These are phyloP conservation scores for Abrostola tripartita DNA, from an alignment of 2,888 invertebrate species.

Conservation along the genomic window DNA sequence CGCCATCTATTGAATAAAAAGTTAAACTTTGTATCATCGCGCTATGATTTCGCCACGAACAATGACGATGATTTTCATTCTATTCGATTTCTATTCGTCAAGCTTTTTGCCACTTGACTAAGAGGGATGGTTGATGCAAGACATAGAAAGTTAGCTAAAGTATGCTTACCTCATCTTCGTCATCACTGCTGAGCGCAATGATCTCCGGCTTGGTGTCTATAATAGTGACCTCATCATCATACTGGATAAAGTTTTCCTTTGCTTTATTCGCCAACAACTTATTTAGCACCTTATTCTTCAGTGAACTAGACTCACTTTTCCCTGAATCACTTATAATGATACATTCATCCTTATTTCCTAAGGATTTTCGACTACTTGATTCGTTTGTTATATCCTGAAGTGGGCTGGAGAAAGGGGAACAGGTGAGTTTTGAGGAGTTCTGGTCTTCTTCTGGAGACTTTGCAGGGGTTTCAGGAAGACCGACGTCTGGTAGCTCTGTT, in stretches of 20 bases:
- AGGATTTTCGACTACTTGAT: slow-evolving; percentile 26
- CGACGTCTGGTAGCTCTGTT: slow-evolving; percentile 52
- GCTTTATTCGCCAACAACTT: slow-evolving; percentile 54
- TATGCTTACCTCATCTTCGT: slow-evolving; percentile 75
- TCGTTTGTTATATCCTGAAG: slow-evolving; percentile 68
- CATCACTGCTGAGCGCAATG: slow-evolving; percentile 83
- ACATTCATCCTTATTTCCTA: slow-evolving; percentile 49
- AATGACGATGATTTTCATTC: too few relatives aligned
- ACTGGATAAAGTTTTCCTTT: slow-evolving; percentile 58
- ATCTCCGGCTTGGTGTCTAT: slow-evolving; percentile 76
- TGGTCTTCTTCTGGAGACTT: slow-evolving; percentile 43
- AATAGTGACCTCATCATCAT: slow-evolving; percentile 80
- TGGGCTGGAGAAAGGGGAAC: slow-evolving; percentile 78
- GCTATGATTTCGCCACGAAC: too few relatives aligned
- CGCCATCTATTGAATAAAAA: too few relatives aligned
- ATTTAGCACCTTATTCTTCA: slow-evolving; percentile 58
- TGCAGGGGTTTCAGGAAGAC: slow-evolving; percentile 34
- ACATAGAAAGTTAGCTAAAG: neutral
- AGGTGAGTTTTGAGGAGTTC: slow-evolving; percentile 67
- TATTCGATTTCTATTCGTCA: too few relatives aligned
- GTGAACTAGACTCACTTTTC: slow-evolving; percentile 37
- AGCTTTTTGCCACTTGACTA: too few relatives aligned
- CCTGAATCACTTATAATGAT: slow-evolving; percentile 48
- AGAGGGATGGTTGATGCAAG: too few relatives aligned
- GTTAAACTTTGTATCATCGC: too few relatives aligned